Evolutionary conservation across 2,888 invertebrate species (phyloP).

Genomic region (Ectemnius lituratus): DNA sequence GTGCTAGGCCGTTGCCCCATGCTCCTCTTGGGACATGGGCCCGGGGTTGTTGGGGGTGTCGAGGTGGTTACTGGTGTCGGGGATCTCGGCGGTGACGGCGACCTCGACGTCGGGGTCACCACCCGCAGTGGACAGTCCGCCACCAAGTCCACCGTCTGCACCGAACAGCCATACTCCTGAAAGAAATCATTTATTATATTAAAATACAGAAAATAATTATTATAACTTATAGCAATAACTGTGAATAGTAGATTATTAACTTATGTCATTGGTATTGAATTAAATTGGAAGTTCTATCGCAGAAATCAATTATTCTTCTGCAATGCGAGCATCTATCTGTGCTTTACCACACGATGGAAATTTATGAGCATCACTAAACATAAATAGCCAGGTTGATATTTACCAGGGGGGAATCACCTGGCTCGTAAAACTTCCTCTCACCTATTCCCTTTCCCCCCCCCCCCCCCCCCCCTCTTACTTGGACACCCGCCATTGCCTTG

Average conservation of each 20-base stretch:
- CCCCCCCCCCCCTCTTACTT: too few relatives aligned
- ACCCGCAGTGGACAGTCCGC: slow-evolving; percentile 68
- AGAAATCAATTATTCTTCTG: slow-evolving; percentile 45
- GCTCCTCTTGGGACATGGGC: slow-evolving; percentile 44
- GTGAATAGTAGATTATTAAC: slow-evolving; percentile 45
- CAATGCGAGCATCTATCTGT: slow-evolving; percentile 14
- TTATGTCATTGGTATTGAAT: slow-evolving; percentile 49
- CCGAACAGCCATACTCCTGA: slow-evolving; percentile 64
- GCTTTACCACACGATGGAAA: slow-evolving; percentile 42
- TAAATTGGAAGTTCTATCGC: slow-evolving; percentile 31
- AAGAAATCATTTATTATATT: not conserved
- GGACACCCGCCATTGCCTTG: too few relatives aligned
- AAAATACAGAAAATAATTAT: too few relatives aligned
- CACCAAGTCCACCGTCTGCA: slow-evolving; percentile 74
- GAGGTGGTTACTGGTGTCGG: slow-evolving; percentile 52
- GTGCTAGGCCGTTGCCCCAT: slow-evolving; percentile 74
- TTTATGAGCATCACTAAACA: slow-evolving; percentile 41
- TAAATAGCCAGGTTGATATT: slow-evolving; percentile 43
- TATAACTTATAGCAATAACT: too few relatives aligned
- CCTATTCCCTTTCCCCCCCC: not conserved
- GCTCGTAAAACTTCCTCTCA: slow-evolving; percentile 31
- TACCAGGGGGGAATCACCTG: slow-evolving; percentile 25
- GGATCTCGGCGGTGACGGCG: slow-evolving; percentile 51
- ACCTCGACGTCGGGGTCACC: slow-evolving; percentile 55
- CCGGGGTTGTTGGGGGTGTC: slow-evolving; percentile 39